Conservation (phyloP, 2,888 invertebrate species). For the Oxystoma pomonae region DNA sequence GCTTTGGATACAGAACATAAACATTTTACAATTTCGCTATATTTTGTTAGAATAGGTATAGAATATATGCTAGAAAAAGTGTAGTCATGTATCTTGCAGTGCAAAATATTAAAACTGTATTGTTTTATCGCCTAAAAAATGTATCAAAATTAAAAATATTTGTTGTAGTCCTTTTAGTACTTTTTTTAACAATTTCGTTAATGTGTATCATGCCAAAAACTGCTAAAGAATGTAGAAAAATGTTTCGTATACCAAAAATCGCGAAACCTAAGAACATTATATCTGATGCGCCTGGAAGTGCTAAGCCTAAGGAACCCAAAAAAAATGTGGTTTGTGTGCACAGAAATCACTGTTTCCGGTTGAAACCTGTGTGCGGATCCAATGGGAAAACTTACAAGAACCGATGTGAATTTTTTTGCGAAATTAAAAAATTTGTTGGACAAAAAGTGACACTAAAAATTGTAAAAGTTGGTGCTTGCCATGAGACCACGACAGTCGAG, state of each 20-base stretch:
- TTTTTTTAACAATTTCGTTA: neutral
- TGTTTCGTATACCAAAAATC: neutral
- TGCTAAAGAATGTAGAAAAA: neutral
- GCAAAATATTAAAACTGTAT: too few relatives aligned
- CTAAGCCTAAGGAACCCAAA: too few relatives aligned
- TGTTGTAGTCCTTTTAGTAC: neutral
- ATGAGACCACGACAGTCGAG: neutral
- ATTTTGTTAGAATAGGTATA: too few relatives aligned
- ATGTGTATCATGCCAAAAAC: neutral
- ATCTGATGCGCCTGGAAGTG: too few relatives aligned
- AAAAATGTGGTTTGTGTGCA: neutral
- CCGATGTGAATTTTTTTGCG: constrained; percentile 4
- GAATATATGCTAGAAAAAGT: too few relatives aligned
- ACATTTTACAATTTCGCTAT: too few relatives aligned
- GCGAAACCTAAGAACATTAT: neutral
- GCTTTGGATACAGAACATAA: too few relatives aligned
- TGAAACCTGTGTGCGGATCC: constrained; percentile 6
- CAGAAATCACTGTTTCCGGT: neutral
- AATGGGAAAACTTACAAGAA: constrained; percentile 5
- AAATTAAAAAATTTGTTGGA: constrained; percentile 18
- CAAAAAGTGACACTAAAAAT: neutral
- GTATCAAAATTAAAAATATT: neutral
- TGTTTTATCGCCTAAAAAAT: neutral
- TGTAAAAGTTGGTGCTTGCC: neutral
- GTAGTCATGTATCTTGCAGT: too few relatives aligned